phyloP scores from a whole-genome alignment of 1,140 invertebrate species.

The Pachyrhynchus sulphureomaculatus region DNA sequence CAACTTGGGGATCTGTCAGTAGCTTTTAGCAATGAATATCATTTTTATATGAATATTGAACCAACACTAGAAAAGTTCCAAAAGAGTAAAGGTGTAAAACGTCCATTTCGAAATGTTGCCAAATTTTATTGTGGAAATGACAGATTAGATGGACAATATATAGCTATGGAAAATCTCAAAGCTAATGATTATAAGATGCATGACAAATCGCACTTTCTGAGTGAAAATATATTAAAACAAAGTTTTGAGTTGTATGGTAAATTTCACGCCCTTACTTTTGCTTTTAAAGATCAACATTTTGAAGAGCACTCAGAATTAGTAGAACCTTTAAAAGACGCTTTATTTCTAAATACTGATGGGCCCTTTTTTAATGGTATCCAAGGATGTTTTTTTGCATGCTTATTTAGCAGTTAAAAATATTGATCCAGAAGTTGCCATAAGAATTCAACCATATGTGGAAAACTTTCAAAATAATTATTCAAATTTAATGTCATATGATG shows the following conservation, averaged over 20 bases:
- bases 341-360: slow-evolving; percentile 20
- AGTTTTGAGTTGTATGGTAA: slow-evolving; percentile 32
- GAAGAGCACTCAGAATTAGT: slow-evolving; percentile 24
- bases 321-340: slow-evolving; percentile 37
- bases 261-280: slow-evolving; percentile 47
- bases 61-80: slow-evolving; percentile 9
- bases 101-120: slow-evolving; percentile 43
- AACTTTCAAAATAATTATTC: slow-evolving; percentile 4
- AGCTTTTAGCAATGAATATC: slow-evolving; percentile 3
- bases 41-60: background rate
- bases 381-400: background rate
- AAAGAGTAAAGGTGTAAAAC: background rate
- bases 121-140: slow-evolving; percentile 45
- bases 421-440: slow-evolving; percentile 16
- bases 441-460: slow-evolving; percentile 12
- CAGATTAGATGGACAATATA: slow-evolving; percentile 51
- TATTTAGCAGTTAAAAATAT: slow-evolving; percentile 4
- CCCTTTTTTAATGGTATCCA: background rate
- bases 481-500: slow-evolving; percentile 28
- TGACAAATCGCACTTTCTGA: slow-evolving; percentile 16
- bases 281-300: slow-evolving; percentile 50
- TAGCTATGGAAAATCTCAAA: slow-evolving; percentile 49
- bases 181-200: slow-evolving; percentile 7
- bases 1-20: background rate
- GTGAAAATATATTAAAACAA: slow-evolving; percentile 6